These are phyloP conservation scores for Pseudopipra pipra DNA, from an alignment of 2,113 vertebrate genomes.

Conservation along the genomic window DNA sequence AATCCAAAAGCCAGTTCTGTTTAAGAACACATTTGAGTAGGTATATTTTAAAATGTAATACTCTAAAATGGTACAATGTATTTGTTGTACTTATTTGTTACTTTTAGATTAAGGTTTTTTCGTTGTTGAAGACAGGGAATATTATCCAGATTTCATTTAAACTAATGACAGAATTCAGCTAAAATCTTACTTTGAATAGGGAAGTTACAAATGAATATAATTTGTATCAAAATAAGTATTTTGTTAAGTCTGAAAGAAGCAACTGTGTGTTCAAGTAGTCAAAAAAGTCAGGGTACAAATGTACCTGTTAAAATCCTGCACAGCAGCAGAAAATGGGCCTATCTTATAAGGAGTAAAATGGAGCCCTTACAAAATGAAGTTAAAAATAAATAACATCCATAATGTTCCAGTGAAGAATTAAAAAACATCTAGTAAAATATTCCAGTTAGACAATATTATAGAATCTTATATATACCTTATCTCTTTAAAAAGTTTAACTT, in stretches of 20 bases:
- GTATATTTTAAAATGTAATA: background rate
- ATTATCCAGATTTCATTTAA: background rate
- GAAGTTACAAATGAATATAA: background rate
- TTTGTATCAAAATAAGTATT: background rate
- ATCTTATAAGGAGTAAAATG: background rate
- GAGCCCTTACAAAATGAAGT: background rate
- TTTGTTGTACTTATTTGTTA: background rate
- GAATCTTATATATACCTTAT: background rate
- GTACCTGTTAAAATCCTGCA: background rate
- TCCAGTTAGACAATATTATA: background rate
- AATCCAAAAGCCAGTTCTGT: background rate
- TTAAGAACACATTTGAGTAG: background rate
- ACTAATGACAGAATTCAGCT: background rate
- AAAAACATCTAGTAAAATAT: background rate
- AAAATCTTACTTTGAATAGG: background rate
- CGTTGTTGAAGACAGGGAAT: background rate
- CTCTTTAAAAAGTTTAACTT: background rate
- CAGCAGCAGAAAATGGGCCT: background rate
- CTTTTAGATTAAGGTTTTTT: background rate
- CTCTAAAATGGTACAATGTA: background rate
- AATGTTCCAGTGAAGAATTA: background rate
- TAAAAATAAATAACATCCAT: background rate
- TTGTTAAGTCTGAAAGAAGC: background rate
- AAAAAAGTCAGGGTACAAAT: background rate
- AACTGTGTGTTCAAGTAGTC: background rate